These are phyloP conservation scores for Branchinecta lynchi DNA, from an alignment of 1,140 invertebrate genomes.

Conservation along the genomic window DNA sequence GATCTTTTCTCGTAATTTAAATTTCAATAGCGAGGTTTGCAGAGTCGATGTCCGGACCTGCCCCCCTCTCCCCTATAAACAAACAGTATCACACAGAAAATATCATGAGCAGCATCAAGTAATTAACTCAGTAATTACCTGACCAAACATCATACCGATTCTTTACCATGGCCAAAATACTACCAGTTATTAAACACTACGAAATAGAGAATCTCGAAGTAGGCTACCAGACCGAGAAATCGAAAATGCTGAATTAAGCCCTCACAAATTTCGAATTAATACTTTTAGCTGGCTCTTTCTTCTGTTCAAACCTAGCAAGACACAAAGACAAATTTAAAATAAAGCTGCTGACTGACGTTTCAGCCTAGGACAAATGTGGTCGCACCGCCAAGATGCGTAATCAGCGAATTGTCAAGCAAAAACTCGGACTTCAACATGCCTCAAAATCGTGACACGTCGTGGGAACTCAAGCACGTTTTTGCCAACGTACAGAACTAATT, in stretches of 20 bases:
- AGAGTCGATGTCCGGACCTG: no score
- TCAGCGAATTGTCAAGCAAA: neutral
- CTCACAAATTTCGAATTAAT: constrained; percentile 13
- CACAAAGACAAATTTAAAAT: neutral
- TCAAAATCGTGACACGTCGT: neutral
- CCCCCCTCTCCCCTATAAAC: no score
- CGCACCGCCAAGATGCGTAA: neutral
- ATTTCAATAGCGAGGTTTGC: no score
- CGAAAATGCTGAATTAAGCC: constrained; percentile 4
- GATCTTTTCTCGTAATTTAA: no score
- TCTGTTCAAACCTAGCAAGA: constrained; percentile 2
- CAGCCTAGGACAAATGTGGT: neutral
- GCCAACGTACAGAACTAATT: neutral
- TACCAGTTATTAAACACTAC: no score
- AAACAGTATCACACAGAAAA: no score
- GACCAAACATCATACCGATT: no score
- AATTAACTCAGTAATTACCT: no score
- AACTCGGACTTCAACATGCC: neutral
- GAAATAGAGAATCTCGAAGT: neutral
- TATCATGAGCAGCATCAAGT: no score
- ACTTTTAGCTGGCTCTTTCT: neutral
- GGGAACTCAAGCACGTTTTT: neutral
- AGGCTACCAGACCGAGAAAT: neutral
- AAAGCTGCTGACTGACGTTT: neutral
- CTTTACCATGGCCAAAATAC: no score